Evolutionary conservation across 2,113 vertebrate genomes (phyloP), one percentile per base, ranked within the genome.

Genomic region (Cyprinodon variegatus): DNA sequence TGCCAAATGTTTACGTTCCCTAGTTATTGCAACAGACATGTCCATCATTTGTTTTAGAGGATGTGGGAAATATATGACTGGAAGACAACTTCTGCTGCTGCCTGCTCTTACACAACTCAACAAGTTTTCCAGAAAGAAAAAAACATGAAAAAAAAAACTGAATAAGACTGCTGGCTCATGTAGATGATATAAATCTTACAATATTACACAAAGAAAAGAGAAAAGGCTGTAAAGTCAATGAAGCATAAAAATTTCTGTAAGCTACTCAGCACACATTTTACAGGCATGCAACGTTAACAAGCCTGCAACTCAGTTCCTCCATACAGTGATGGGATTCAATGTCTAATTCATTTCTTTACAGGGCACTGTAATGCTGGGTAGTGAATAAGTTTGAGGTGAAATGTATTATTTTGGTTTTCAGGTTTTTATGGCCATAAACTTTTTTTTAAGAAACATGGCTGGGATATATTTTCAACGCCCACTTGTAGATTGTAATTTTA

Each of bases 1-100:
- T 57, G 11, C 4, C 3, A 72, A 45, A 22, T 67, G 29, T 62
- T 37, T 63, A 60, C 36, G 67, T 65, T 12, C 3, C 40, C 17
- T 48, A 2, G 14, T 9, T 78, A 29, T 72, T 61, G 60, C 10
- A 0, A 63, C 29, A 65, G 29, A 65, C 3, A 2, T 11, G 48
- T 20, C 37, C 15, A 38, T 14, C 7, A 53, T 50, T 46, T 67
- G 8, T 37, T 14, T 15, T 3, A 10, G 17, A 38, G 66, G 29
- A 53, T 53, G 46, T 68, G 12, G 57, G 40, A 6, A 65, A 39
- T 62, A 39, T 64, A 15, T 59, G 57, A 78, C 20, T 48, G 40
- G 12, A 66, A 41, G 72, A 68, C 6, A 2, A 68, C 38, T 53
- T 62, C 61, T 22, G 38, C 59, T 63, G 38, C 61, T 20, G 15